Evolutionary conservation across 2,113 vertebrate genomes (phyloP), one percentile per base, ranked within the genome.

Genomic region (Trichechus manatus): DNA sequence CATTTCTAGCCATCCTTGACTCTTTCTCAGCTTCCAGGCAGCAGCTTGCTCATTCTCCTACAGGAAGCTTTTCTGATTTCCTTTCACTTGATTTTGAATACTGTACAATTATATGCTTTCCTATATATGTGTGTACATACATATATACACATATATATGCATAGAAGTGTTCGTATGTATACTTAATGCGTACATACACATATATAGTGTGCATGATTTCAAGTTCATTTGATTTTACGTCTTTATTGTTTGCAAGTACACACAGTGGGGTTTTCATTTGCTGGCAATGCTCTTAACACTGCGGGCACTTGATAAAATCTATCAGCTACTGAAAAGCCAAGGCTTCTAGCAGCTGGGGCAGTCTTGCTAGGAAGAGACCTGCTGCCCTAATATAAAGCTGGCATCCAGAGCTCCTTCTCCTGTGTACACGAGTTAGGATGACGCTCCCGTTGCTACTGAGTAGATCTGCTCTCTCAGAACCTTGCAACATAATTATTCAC

Each of bases 401-500:
- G 23, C 0, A 0, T 5, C 33, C n/a, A 74, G 10, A 17, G 3
- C 36, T n/a, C 31, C 39, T 42, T 29, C 39, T n/a, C 9, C 15
- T 14, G 33, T 22, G 4, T 6, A 33, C 7, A 0, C 19, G 29
- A 47, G 56, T 13, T 4, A 53, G 36, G 25, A 27, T 6, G 0
- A 2, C 0, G 23, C 8, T 22, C 14, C 5, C 0, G 3, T 20
- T 0, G 50, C 9, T 22, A 1, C 23, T 23, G 19, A 61, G 11
- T 6, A 42, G 29, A 33, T 9, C 22, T n/a, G 1, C 70, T 56
- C 23, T 10, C 47, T 50, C 42, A 22, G 47, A 68, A 75, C 50
- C 6, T 9, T 7, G 11, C 27, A 56, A 27, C 8, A 0, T 0
- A 23, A 6, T 6, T 9, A n/a, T 19, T 64, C n/a, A 36, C 6